Conservation (phyloP, 2,113 vertebrate species). For the Amphiprion ocellaris region DNA sequence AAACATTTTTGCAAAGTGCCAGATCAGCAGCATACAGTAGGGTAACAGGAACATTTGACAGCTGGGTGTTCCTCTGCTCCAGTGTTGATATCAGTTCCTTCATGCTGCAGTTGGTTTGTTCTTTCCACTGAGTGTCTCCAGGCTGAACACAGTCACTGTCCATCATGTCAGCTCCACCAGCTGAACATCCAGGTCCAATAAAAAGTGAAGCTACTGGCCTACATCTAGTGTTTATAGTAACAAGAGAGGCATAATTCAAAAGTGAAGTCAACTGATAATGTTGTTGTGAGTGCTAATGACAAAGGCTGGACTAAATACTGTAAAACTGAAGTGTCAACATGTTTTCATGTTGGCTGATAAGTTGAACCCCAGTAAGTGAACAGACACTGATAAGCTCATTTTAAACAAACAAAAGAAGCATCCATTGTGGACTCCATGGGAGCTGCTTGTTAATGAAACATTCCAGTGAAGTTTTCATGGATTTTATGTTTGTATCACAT, state of each 20-base stretch:
- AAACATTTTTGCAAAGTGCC: not conserved
- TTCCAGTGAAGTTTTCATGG: not conserved
- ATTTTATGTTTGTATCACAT: not conserved
- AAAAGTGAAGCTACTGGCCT: constrained; percentile 31
- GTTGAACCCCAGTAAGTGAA: no score
- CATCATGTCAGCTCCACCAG: constrained; percentile 57
- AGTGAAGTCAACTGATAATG: not conserved
- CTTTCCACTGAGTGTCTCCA: constrained; percentile 29
- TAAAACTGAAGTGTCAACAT: no score
- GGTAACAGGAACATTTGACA: constrained; percentile 12
- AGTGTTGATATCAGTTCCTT: constrained; percentile 21
- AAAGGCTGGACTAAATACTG: not conserved
- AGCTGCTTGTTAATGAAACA: no score
- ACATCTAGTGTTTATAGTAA: constrained; percentile 26
- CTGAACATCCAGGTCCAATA: constrained; percentile 18
- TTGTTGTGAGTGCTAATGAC: not conserved
- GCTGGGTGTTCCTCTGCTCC: not conserved
- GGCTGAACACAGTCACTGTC: constrained; percentile 50
- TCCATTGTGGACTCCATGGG: no score
- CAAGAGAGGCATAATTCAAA: not conserved
- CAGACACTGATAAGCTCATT: not conserved
- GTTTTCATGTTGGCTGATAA: no score
- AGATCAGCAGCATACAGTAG: not conserved
- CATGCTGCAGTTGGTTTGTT: constrained; percentile 46
- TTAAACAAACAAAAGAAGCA: no score